These are phyloP conservation scores for Oryzaephilus surinamensis DNA, from an alignment of 1,140 invertebrate species.

Conservation along the genomic window DNA sequence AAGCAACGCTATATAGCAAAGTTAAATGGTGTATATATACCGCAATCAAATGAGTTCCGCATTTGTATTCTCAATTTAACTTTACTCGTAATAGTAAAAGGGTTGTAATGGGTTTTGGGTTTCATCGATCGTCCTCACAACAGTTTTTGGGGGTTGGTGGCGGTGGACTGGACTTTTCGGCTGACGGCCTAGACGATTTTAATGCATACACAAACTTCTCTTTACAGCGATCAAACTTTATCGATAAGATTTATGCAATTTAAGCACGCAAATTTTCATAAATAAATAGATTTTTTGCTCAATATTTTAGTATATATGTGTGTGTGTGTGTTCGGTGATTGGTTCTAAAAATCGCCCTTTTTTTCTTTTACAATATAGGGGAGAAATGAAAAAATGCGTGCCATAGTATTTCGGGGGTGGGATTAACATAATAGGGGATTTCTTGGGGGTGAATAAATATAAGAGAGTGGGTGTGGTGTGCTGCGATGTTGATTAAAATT, in stretches of 20 bases:
- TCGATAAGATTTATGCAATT: background rate
- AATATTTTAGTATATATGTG: background rate
- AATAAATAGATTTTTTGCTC: background rate
- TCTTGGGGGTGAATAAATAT: too few species aligned
- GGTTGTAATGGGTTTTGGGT: constrained; percentile 21
- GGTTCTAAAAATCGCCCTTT: constrained; percentile 15
- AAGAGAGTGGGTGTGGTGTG: too few species aligned
- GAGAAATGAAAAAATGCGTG: constrained; percentile 17
- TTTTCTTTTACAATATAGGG: constrained; percentile 6
- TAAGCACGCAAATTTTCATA: background rate
- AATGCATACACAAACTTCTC: background rate
- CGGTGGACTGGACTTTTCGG: background rate
- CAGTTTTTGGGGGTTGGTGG: background rate
- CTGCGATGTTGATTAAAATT: too few species aligned
- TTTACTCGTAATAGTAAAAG: constrained; percentile 19
- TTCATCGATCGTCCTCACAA: constrained; percentile 16
- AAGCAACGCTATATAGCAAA: too few species aligned
- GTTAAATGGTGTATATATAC: constrained; percentile 14
- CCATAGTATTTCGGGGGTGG: constrained; percentile 15
- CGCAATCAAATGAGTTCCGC: constrained; percentile 16
- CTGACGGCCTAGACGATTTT: constrained; percentile 4
- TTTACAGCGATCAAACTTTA: background rate
- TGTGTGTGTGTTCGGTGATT: constrained; percentile 5
- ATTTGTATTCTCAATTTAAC: constrained; percentile 23
- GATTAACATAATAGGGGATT: constrained; percentile 15